Base-by-base conservation (phyloP, 2,113 vertebrate genomes). In the Lamprotornis superbus region DNA sequence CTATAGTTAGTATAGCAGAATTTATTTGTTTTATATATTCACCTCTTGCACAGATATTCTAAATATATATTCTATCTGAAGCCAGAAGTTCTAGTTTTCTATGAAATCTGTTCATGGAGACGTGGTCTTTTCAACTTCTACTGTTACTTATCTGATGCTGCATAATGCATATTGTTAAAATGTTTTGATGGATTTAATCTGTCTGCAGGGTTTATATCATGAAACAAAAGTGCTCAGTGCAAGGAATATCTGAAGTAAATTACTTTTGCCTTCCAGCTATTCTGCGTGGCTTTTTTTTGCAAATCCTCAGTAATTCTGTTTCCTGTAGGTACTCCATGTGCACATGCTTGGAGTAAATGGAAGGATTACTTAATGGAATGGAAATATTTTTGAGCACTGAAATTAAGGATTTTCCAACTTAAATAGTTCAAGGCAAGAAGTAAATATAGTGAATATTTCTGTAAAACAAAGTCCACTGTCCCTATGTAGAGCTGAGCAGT, bases 11-110 rank as follows among this genome's bases (percentile, higher is more conserved):
- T 83, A 44, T 52, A 80, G 74, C 15, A 93, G 37, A 49, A 78
- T 52, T 46, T 73, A 73, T 74, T 89, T 95, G 67, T 86, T 89
- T 71, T 93, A 83, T 39, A 81, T 92, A 68, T 91, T 77, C 67
- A 92, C 49, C 65, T 89, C 84, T 95, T 91, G 47, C 68, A 75
- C 75, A 90, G 81, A 50, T 93, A 77, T 47, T 86, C 82, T 73
- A 79, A 83, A 60, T 52, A 68, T 53, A 60, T 93, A 87, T 94
- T 95, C 79, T 91, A 15, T 20, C 56, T 90, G 64, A 94, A 88
- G 64, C 24, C 79, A 87, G 79, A 95, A 89, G 25, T 76, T 96
- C 83, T 95, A 91, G 84, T 97, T 97, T 96, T 96, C 89, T 97
- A 95, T 61, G 28, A 71, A 50, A 83, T 53, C 60, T 73, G 10